A percentile compares a stretch with the other conserved stretches of the same genome.
These are phyloP conservation scores for Ennomos erosarius DNA, from an alignment of 2,888 invertebrate genomes.

Conservation along the genomic window DNA sequence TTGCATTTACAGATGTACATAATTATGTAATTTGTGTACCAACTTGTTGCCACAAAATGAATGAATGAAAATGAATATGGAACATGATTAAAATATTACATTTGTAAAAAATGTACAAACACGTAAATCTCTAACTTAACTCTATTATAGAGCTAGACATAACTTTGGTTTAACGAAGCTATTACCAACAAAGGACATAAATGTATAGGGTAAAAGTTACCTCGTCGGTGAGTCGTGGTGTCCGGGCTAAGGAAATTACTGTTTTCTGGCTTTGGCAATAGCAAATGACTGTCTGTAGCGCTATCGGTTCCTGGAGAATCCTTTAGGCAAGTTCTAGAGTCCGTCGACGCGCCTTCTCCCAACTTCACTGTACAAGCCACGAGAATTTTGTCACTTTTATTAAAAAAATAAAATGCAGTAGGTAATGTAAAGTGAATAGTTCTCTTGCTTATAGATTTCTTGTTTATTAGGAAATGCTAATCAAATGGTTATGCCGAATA, in stretches of 20 bases:
- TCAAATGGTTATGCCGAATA: constrained; percentile 35
- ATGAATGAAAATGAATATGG: too few relatives aligned
- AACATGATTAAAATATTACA: too few relatives aligned
- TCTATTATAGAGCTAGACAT: too few relatives aligned
- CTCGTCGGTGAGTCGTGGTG: constrained; percentile 73
- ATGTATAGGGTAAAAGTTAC: constrained; percentile 45
- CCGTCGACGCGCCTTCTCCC: constrained; percentile 73
- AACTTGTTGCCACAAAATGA: too few relatives aligned
- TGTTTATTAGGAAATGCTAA: too few relatives aligned
- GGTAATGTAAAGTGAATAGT: constrained; percentile 15
- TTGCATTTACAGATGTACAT: too few relatives aligned
- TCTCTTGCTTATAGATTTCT: too few relatives aligned
- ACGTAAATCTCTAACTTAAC: too few relatives aligned
- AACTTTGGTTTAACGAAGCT: too few relatives aligned
- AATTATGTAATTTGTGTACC: too few relatives aligned
- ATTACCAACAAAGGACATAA: too few relatives aligned
- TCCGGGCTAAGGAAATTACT: constrained; percentile 95
- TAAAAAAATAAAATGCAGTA: background rate
- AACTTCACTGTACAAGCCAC: constrained; percentile 67
- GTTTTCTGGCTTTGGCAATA: constrained; percentile 90
- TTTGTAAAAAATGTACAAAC: too few relatives aligned
- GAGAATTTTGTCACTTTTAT: constrained; percentile 8
- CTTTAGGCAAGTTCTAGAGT: constrained; percentile 87
- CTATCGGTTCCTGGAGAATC: constrained; percentile 87
- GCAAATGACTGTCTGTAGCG: constrained; percentile 91